phyloP scores from a whole-genome alignment of 2,113 vertebrate genomes.

The Otocyon megalotis region DNA sequence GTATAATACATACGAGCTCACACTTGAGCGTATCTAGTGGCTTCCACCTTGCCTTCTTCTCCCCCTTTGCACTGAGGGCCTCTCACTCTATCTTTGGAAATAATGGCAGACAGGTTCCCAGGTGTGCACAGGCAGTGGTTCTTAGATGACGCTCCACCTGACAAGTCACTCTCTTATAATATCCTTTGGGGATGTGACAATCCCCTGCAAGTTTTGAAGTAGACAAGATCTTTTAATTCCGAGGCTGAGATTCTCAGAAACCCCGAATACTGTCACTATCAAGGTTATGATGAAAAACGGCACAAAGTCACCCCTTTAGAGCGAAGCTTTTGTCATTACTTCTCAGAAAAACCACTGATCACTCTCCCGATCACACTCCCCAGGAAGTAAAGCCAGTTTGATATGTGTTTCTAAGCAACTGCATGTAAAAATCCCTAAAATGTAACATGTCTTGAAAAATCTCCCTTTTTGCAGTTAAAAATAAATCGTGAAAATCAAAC shows the following conservation, averaged over 20 bases:
- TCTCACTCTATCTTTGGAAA: background rate
- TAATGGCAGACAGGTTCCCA: background rate
- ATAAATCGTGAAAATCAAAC: conserved; percentile 45
- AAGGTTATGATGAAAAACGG: background rate
- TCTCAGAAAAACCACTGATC: background rate
- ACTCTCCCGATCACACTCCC: background rate
- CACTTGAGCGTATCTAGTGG: background rate
- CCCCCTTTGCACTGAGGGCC: too few relatives aligned
- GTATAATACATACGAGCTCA: background rate
- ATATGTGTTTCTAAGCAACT: background rate
- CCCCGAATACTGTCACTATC: background rate
- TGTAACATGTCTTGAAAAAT: background rate
- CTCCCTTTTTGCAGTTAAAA: background rate
- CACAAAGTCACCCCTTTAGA: background rate
- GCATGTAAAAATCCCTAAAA: background rate
- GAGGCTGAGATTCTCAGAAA: background rate
- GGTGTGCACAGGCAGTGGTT: background rate
- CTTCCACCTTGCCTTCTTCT: background rate
- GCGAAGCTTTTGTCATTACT: background rate
- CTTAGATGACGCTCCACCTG: background rate
- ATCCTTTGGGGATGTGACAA: background rate
- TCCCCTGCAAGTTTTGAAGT: background rate
- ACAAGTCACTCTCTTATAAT: background rate
- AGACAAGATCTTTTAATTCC: background rate
- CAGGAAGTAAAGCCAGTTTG: background rate